Evolutionary conservation across 2,797 vertebrate genomes (phyloP).

Genomic region (Girardinus metallicus): DNA sequence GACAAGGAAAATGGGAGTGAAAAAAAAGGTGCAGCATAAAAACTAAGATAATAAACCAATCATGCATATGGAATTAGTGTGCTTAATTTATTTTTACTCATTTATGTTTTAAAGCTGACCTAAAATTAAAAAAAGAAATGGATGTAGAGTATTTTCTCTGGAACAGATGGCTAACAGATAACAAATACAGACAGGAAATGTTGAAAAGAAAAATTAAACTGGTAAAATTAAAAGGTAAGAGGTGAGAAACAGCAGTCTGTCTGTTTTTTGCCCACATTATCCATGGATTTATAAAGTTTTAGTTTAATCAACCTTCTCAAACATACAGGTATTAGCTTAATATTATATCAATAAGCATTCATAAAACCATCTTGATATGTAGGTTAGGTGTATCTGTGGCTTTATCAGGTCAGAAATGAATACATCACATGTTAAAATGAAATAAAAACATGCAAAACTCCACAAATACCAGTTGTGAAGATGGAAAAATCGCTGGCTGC

Average conservation of each 20-base stretch:
- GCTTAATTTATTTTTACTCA: not conserved
- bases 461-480: conserved; percentile 28
- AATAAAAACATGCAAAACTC: conserved; percentile 53
- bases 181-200: not conserved
- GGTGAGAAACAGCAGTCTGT: not conserved
- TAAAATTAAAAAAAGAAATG: not conserved
- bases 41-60: not conserved
- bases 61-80: not conserved
- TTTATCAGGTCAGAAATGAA: conserved; percentile 15
- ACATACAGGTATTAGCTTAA: conserved; percentile 20
- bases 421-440: conserved; percentile 11
- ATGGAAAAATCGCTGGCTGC: not conserved
- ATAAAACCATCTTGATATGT: conserved; percentile 1
- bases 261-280: not conserved
- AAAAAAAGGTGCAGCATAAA: conserved; percentile 6
- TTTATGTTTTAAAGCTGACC: not conserved
- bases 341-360: conserved; percentile 14
- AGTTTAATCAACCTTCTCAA: conserved; percentile 14
- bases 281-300: not conserved
- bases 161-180: not conserved
- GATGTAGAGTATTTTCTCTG: not conserved
- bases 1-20: not conserved
- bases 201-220: not conserved
- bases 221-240: not conserved
- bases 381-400: conserved; percentile 17